These are phyloP conservation scores for Rhinichthys osculus DNA, from an alignment of 2,797 vertebrate genomes.

Conservation along the genomic window DNA sequence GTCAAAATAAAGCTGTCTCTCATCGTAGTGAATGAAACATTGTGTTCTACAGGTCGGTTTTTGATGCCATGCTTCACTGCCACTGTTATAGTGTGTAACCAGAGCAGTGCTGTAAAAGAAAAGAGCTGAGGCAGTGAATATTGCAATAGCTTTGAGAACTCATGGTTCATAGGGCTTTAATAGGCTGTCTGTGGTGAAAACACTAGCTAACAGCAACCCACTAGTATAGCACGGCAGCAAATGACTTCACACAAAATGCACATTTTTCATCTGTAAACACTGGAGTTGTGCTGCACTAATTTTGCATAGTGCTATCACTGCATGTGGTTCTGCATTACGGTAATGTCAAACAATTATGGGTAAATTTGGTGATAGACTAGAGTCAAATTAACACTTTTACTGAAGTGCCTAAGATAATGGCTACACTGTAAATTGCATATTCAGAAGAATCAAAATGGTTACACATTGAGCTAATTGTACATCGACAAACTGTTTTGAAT, in stretches of 20 bases:
- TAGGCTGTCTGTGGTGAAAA: conserved; percentile 55
- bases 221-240: conserved; percentile 37
- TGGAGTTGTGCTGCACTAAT: conserved; percentile 22
- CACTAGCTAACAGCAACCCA: conserved; percentile 57
- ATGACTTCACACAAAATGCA: conserved; percentile 31
- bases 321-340: background rate
- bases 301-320: conserved; percentile 31
- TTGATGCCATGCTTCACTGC: conserved; percentile 32
- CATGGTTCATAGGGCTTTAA: conserved; percentile 54
- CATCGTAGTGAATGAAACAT: conserved; percentile 5
- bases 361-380: background rate
- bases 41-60: conserved; percentile 28
- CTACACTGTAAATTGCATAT: background rate
- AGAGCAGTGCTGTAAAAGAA: conserved; percentile 32
- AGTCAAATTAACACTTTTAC: background rate
- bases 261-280: conserved; percentile 30
- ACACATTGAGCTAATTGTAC: background rate
- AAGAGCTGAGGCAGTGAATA: conserved; percentile 56
- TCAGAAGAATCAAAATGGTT: background rate
- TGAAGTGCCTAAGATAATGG: background rate
- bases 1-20: conserved; percentile 27
- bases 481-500: background rate
- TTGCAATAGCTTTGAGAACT: conserved; percentile 57
- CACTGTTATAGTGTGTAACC: conserved; percentile 9
- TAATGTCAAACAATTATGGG: conserved; percentile 9